Base-by-base conservation (phyloP, 2,113 vertebrate genomes). In the Poeciliopsis retropinna region DNA sequence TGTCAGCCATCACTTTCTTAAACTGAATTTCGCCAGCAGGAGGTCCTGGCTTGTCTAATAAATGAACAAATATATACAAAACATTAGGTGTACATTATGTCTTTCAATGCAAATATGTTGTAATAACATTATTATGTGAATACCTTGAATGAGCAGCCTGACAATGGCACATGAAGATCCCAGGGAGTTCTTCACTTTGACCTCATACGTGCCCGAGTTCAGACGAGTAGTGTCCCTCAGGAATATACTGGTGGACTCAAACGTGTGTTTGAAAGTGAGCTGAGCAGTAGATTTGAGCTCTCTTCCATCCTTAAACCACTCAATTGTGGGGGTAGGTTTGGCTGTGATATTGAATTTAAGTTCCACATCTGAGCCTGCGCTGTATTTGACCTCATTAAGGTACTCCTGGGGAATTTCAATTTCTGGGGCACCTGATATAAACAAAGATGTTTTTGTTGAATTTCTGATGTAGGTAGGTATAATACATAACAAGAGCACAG, bases 151-250 rank as follows among this genome's bases (percentile, higher is more conserved):
- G 81, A 96, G 97, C 29, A 99, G 82, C 94, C 95, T 95, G 89
- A 99, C 85, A 22, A 94, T 90, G 72, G 94, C 97, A 75, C 93
- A 95, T 32, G 96, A 94, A 81, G 97, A 96, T 81, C 98, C 98
- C 91, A 99, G 94, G 64, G 97, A 97, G 85, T 99, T 99, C 91
- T 98, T 99, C 80, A 99, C 62, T 92, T 94, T 97, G 82, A 99
- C 89, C 88, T 99, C 97, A 83, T 99, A 99, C 64, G 80, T 94
- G 91, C 98, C 98, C 85, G 94, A 97, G 71, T 99, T 96, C 14
- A 97, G 90, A 81, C 97, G 95, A 76, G 89, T 96, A 65, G 96
- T 96, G 77, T 98, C 98, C 88, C 93, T 99, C 82, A 99, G 92
- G 83, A 96, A 93, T 84, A 99, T 41, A 84, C 95, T 94, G 60